A percentile compares a stretch with the other conserved stretches of the same genome.
Conservation (phyloP, 2,113 vertebrate species). For the Sceloporus tristichus region DNA sequence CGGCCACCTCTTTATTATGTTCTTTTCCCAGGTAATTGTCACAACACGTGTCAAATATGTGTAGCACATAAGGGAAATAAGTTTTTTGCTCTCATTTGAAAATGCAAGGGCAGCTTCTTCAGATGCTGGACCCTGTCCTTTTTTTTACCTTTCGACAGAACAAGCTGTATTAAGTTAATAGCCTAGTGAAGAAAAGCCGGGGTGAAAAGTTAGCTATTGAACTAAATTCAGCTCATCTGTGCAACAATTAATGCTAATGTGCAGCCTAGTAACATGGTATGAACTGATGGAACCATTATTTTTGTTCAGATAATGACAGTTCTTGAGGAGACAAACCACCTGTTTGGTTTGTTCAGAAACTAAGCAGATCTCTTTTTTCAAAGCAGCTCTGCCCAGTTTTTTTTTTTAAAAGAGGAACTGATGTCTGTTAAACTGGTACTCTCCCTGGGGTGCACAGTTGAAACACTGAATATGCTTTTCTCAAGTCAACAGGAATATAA, state of each 20-base stretch:
- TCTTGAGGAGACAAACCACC: background rate
- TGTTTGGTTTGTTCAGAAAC: background rate
- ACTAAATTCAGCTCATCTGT: too few species aligned
- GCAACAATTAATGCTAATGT: background rate
- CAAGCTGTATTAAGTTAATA: background rate
- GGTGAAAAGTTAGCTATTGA: background rate
- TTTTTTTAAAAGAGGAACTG: background rate
- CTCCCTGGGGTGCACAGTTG: background rate
- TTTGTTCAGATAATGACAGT: background rate
- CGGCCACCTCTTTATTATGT: slow-evolving; percentile 13
- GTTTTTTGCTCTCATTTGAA: background rate
- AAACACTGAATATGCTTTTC: background rate
- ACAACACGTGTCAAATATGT: background rate
- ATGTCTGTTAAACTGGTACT: background rate
- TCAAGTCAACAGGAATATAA: too few species aligned
- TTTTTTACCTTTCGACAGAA: background rate
- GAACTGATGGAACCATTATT: background rate
- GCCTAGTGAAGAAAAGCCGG: background rate
- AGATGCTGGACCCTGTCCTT: background rate
- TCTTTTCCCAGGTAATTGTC: background rate
- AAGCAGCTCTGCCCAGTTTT: background rate
- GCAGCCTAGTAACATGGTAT: background rate
- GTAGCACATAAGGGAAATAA: background rate
- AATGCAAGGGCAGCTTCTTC: background rate
- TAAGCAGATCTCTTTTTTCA: background rate